phyloP scores from a whole-genome alignment of 2,113 vertebrate species.

The Choloepus hoffmanni region DNA sequence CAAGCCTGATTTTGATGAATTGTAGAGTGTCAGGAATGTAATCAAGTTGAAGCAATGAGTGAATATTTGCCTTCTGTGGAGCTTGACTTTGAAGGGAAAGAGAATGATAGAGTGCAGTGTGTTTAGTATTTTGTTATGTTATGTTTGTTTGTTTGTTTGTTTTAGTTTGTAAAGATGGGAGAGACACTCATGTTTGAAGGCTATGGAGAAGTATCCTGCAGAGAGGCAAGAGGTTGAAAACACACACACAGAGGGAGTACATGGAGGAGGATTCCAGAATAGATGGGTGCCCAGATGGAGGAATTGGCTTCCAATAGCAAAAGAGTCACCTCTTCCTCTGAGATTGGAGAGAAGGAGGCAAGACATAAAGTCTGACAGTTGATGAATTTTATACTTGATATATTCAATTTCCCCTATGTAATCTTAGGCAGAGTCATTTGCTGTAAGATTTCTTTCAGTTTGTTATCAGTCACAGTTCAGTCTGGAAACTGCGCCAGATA shows the following conservation, averaged over 20 bases:
- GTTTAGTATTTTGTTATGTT: not conserved
- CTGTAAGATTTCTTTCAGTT: constrained; percentile 18
- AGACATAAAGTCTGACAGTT: constrained; percentile 32
- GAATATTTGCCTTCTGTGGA: constrained; percentile 33
- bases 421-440: not conserved
- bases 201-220: not conserved
- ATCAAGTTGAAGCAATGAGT: constrained; percentile 6
- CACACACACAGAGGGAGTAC: not conserved
- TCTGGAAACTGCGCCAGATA: not conserved
- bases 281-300: constrained; percentile 8
- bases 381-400: not conserved
- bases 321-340: constrained; percentile 34
- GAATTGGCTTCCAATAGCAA: constrained; percentile 15
- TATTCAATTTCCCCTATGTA: not conserved
- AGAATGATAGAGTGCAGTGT: not conserved
- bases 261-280: constrained; percentile 20
- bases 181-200: constrained; percentile 4
- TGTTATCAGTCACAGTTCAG: not conserved
- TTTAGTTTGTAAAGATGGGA: constrained; percentile 21
- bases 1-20: constrained; percentile 44
- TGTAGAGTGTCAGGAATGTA: not conserved
- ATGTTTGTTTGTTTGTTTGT: not conserved
- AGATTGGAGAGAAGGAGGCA: not conserved
- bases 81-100: not conserved
- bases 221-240: constrained; percentile 41